Conservation (phyloP, 1,140 invertebrate species). For the Papilio polyxenes region DNA sequence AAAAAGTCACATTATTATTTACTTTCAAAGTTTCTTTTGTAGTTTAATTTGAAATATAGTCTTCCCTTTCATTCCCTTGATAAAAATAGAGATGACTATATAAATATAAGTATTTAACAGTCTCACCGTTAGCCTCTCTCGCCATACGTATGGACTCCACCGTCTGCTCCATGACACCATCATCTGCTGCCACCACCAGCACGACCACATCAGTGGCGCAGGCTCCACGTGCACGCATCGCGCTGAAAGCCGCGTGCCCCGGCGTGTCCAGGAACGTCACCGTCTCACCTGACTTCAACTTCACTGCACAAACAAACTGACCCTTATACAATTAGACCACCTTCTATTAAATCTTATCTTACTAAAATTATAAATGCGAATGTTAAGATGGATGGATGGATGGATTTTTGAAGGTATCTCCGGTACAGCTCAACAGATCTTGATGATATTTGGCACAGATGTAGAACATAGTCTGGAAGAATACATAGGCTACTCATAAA, state of each 20-base stretch:
- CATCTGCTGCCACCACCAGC: conserved; percentile 98
- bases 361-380: too few relatives aligned
- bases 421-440: too few relatives aligned
- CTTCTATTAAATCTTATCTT: too few relatives aligned
- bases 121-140: conserved; percentile 84
- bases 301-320: conserved; percentile 78
- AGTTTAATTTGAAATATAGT: neutral
- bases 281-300: conserved; percentile 84
- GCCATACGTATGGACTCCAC: conserved; percentile 90
- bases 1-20: conserved; percentile 44
- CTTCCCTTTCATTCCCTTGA: neutral
- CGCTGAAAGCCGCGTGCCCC: conserved; percentile 97
- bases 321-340: neutral
- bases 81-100: neutral
- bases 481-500: too few relatives aligned
- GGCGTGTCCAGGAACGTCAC: conserved; percentile 99
- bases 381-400: too few relatives aligned
- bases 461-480: too few relatives aligned
- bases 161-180: conserved; percentile 99
- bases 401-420: too few relatives aligned
- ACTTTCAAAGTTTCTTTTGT: too few relatives aligned
- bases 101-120: too few relatives aligned
- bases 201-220: conserved; percentile 96
- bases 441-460: too few relatives aligned
- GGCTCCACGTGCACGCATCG: conserved; percentile 96